Percentiles rank a stretch among this genome's conserved stretches.
Evolutionary conservation across 2,888 invertebrate species (phyloP).

Genomic region (Campopleginae sp.): DNA sequence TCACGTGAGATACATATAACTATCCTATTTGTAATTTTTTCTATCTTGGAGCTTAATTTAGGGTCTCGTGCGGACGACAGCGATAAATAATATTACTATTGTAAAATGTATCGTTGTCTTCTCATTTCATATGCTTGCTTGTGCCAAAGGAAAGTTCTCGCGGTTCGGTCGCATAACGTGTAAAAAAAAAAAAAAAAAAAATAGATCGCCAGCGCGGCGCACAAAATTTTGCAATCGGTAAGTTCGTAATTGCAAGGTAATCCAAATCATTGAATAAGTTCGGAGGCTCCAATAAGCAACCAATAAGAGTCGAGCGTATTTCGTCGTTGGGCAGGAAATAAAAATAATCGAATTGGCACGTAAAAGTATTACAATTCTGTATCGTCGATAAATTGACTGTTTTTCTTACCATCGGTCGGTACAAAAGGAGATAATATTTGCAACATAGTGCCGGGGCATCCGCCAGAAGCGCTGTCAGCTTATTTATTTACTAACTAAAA

Average conservation of each 20-base stretch:
- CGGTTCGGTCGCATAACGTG: too few relatives aligned
- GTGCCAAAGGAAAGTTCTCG: not conserved
- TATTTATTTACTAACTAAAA: constrained; percentile 69
- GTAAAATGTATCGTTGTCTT: not conserved
- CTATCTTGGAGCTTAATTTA: not conserved
- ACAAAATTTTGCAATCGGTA: too few relatives aligned
- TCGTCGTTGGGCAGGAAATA: too few relatives aligned
- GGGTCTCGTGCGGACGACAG: not conserved
- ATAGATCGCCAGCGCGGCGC: too few relatives aligned
- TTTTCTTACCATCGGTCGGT: not conserved
- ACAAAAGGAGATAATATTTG: not conserved
- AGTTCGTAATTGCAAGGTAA: too few relatives aligned
- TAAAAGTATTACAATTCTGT: too few relatives aligned
- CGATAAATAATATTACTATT: not conserved
- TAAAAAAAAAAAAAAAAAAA: too few relatives aligned
- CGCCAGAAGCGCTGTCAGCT: constrained; percentile 47
- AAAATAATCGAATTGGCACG: too few relatives aligned
- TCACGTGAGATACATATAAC: not conserved
- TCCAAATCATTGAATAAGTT: too few relatives aligned
- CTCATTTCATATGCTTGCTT: not conserved
- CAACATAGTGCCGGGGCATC: not conserved
- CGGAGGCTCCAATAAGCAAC: too few relatives aligned
- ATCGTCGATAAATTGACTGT: too few relatives aligned
- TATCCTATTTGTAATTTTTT: constrained; percentile 5
- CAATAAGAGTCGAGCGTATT: too few relatives aligned